Evolutionary conservation across 2,113 vertebrate genomes (phyloP).

Genomic region (Lipotes vexillifer): DNA sequence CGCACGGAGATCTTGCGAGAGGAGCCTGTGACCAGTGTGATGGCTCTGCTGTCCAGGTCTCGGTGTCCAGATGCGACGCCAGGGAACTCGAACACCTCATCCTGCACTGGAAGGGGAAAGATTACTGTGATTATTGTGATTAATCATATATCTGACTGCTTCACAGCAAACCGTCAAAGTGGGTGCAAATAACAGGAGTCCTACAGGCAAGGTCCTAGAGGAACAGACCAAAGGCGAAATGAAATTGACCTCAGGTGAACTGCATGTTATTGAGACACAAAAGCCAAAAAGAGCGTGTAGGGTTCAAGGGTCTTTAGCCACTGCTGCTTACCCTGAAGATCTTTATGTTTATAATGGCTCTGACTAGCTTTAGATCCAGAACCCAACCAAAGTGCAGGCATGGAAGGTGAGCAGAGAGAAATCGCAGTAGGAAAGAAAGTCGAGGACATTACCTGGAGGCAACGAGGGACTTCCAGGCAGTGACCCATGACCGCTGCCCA

Average conservation of each 20-base stretch:
- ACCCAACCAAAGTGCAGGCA: background rate
- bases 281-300: background rate
- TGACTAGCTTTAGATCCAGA: background rate
- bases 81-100: slow-evolving; percentile 95
- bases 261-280: background rate
- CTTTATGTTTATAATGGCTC: background rate
- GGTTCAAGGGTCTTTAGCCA: background rate
- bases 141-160: background rate
- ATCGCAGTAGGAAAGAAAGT: accelerated
- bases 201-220: background rate
- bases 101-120: slow-evolving; percentile 84
- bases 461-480: slow-evolving; percentile 92
- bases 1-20: slow-evolving; percentile 94
- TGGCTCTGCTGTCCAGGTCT: slow-evolving; percentile 86
- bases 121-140: background rate
- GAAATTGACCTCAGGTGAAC: background rate
- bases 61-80: slow-evolving; percentile 78
- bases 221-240: background rate
- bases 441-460: slow-evolving; percentile 83
- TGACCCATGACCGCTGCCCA: slow-evolving; percentile 88
- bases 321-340: background rate
- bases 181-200: background rate
- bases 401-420: background rate
- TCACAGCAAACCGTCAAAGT: background rate
- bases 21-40: slow-evolving; percentile 94